These are phyloP conservation scores for Rana temporaria DNA, from an alignment of 2,113 vertebrate genomes.

Conservation along the genomic window DNA sequence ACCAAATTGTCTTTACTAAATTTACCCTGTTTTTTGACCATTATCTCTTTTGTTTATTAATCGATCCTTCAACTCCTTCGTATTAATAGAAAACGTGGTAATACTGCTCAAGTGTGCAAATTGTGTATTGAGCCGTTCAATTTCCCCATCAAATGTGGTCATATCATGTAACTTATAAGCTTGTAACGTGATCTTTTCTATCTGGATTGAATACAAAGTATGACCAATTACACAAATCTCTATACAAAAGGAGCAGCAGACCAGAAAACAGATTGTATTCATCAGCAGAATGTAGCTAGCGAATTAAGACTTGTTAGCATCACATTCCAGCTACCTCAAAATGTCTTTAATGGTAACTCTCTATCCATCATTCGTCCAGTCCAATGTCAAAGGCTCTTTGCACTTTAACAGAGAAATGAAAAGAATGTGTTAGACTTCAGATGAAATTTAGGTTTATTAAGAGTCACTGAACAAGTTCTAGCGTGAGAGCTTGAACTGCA, in stretches of 20 bases:
- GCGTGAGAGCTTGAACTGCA: not conserved
- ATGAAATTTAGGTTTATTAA: not conserved
- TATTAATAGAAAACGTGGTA: too few relatives aligned
- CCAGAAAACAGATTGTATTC: constrained; percentile 4
- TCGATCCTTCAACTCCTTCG: too few relatives aligned
- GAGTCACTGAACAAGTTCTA: not conserved
- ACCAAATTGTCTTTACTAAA: too few relatives aligned
- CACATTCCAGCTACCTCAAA: not conserved
- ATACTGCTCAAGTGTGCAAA: too few relatives aligned
- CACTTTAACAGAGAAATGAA: constrained; percentile 19
- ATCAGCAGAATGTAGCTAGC: not conserved
- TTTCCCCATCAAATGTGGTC: too few relatives aligned
- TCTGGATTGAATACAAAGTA: not conserved
- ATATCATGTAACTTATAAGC: not conserved
- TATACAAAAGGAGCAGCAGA: not conserved
- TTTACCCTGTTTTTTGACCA: too few relatives aligned
- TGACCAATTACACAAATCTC: not conserved
- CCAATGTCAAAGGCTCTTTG: constrained; percentile 3
- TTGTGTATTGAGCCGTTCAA: too few relatives aligned
- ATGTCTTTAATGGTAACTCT: not conserved
- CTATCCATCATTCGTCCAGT: not conserved
- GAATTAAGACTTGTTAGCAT: constrained; percentile 2
- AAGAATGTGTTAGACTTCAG: constrained; percentile 13
- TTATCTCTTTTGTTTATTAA: too few relatives aligned
- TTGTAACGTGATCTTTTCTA: not conserved